Conservation (phyloP, 2,797 vertebrate genomes). For the Semaprochilodus insignis region DNA sequence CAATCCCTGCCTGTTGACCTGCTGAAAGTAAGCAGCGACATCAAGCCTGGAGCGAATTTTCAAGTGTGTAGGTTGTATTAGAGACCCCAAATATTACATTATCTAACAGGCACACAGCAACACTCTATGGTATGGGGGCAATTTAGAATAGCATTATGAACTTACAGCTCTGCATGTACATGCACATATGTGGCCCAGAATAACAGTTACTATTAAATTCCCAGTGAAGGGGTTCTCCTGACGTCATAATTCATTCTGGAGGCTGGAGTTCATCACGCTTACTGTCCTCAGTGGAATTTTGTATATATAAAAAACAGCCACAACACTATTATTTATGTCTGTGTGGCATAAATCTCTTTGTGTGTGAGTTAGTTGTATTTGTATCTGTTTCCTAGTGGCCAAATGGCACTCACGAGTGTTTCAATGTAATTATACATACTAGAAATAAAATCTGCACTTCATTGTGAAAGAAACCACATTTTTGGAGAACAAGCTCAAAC, state of each 20-base stretch:
- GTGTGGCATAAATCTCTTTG: slow-evolving; percentile 22
- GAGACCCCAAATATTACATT: not conserved
- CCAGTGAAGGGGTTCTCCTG: slow-evolving; percentile 5
- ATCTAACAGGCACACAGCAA: not conserved
- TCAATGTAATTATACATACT: not conserved
- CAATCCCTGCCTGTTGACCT: slow-evolving; percentile 74
- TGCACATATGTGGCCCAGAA: not conserved
- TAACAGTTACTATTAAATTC: slow-evolving; percentile 9
- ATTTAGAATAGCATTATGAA: not conserved
- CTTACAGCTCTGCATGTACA: not conserved
- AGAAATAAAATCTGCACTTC: not conserved
- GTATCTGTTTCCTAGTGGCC: not conserved
- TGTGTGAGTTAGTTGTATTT: slow-evolving; percentile 19
- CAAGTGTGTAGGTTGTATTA: not conserved
- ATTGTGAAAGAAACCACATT: not conserved
- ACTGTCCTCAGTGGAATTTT: slow-evolving; percentile 14
- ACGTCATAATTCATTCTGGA: slow-evolving; percentile 28
- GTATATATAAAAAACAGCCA: not conserved
- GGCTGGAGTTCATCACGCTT: not conserved
- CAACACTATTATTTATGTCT: slow-evolving; percentile 30
- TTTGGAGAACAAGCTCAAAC: not conserved
- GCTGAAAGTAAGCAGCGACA: not conserved
- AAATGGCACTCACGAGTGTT: not conserved
- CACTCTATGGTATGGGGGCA: not conserved
- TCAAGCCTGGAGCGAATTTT: not conserved